phyloP scores from a whole-genome alignment of 2,888 invertebrate genomes.

The Pyrocoelia pectoralis region DNA sequence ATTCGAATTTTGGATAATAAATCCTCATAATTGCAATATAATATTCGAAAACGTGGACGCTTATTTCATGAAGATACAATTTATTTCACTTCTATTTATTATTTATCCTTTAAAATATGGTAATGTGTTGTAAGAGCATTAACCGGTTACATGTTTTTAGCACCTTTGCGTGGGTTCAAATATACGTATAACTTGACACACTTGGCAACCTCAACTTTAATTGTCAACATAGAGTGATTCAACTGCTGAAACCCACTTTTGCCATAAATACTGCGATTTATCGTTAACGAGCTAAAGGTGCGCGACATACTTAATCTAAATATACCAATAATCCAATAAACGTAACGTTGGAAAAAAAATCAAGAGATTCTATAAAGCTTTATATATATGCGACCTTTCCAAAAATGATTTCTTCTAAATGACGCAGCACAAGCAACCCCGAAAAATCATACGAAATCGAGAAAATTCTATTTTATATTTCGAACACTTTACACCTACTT shows the following conservation, averaged over 20 bases:
- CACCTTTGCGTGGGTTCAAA: constrained; percentile 6
- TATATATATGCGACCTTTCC: background rate
- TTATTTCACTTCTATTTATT: too few relatives aligned
- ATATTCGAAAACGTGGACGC: too few relatives aligned
- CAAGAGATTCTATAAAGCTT: constrained; percentile 11
- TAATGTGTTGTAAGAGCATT: background rate
- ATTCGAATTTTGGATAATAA: too few relatives aligned
- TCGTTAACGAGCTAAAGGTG: constrained; percentile 10
- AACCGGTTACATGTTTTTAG: background rate
- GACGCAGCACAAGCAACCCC: constrained; percentile 22
- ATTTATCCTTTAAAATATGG: too few relatives aligned
- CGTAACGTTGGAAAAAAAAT: background rate
- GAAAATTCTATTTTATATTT: constrained; percentile 32
- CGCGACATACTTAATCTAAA: constrained; percentile 5
- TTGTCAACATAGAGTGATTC: constrained; percentile 17
- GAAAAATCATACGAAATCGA: constrained; percentile 21
- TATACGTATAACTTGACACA: constrained; percentile 17
- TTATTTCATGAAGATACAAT: too few relatives aligned
- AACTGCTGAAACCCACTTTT: background rate
- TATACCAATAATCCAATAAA: background rate
- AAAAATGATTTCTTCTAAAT: constrained; percentile 24
- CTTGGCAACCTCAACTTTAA: constrained; percentile 15
- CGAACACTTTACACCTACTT: constrained; percentile 25
- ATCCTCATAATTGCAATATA: too few relatives aligned
- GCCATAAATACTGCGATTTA: constrained; percentile 2